These are phyloP conservation scores for Tympanuchus pallidicinctus DNA, from an alignment of 2,113 vertebrate genomes.

Conservation along the genomic window DNA sequence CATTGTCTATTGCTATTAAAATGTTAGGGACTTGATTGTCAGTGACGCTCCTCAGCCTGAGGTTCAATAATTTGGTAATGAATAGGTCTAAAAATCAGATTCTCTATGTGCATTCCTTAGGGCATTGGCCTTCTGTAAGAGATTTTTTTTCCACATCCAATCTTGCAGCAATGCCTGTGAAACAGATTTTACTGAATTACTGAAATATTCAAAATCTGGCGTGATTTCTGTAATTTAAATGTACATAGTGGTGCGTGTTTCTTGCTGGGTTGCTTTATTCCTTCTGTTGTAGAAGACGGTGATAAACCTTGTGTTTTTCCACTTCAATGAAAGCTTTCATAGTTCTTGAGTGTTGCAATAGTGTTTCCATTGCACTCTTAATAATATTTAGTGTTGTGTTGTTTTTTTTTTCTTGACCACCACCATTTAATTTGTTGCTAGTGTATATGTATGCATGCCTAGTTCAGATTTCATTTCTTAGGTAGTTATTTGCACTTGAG, in stretches of 20 bases:
- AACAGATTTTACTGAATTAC: neutral
- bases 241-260: neutral
- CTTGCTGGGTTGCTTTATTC: neutral
- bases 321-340: neutral
- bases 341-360: neutral
- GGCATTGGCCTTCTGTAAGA: neutral
- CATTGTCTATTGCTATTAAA: neutral
- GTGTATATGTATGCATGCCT: constrained; percentile 38
- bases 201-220: neutral
- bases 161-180: neutral
- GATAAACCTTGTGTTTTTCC: neutral
- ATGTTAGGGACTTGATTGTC: neutral
- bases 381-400: neutral
- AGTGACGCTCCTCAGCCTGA: neutral
- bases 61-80: neutral
- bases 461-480: constrained; percentile 55
- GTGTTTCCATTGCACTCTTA: neutral
- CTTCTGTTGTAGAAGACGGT: neutral
- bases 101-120: neutral
- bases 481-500: constrained; percentile 50
- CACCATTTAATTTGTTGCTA: constrained; percentile 38
- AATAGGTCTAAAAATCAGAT: neutral
- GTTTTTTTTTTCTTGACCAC: constrained; percentile 3
- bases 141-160: neutral
- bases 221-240: neutral